These are phyloP conservation scores for Atlantisia rogersi DNA, from an alignment of 2,113 vertebrate species.

Conservation along the genomic window DNA sequence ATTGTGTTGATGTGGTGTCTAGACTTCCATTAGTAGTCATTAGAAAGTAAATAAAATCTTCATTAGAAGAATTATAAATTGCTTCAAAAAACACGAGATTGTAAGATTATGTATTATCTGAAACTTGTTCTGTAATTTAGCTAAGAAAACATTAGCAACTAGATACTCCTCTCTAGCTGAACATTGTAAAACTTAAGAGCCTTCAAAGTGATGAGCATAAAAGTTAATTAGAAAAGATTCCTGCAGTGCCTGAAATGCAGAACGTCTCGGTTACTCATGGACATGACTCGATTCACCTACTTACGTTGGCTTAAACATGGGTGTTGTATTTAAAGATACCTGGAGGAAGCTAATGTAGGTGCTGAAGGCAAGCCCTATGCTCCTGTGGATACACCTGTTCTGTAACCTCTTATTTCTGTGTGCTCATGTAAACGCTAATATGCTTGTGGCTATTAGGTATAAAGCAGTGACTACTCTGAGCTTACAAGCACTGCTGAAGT, in stretches of 20 bases:
- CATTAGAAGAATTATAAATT: not conserved
- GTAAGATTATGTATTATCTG: not conserved
- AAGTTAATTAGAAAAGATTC: not conserved
- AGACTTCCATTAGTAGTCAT: not conserved
- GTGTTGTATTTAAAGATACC: not conserved
- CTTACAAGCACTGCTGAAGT: not conserved
- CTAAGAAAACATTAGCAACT: not conserved
- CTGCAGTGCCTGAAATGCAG: not conserved
- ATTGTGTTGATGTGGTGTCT: not conserved
- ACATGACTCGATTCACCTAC: not conserved
- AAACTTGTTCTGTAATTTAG: slow-evolving; percentile 6
- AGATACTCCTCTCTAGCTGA: not conserved
- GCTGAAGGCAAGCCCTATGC: not conserved
- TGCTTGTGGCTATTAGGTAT: not conserved
- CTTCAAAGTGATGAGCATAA: not conserved
- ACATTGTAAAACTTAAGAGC: not conserved
- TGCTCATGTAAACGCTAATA: not conserved
- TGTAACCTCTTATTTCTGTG: not conserved
- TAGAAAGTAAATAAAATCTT: not conserved
- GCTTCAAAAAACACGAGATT: not conserved
- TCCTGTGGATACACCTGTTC: not conserved
- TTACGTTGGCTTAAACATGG: not conserved
- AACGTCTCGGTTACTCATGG: not conserved
- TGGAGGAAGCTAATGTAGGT: not conserved
- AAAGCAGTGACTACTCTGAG: not conserved